phyloP scores from a whole-genome alignment of 2,797 vertebrate species.

The Enteromius paludinosus region DNA sequence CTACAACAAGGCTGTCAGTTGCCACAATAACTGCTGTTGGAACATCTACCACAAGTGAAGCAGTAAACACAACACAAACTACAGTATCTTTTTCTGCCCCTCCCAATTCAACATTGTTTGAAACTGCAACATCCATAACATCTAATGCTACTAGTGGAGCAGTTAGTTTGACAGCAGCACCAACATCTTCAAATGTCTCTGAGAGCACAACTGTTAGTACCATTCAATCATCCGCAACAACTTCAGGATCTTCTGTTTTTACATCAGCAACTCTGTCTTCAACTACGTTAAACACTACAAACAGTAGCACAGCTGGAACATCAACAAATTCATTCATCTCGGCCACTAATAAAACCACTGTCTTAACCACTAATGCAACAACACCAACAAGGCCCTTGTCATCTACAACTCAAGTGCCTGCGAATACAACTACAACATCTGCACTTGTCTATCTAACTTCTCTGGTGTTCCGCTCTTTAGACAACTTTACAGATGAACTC shows the following conservation, averaged over 20 bases:
- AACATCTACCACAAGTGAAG: not conserved
- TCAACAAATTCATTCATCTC: not conserved
- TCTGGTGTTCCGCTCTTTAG: conserved; percentile 4
- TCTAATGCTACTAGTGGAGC: not conserved
- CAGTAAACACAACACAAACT: not conserved
- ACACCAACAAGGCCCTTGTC: not conserved
- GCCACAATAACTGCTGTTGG: not conserved
- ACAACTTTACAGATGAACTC: not conserved
- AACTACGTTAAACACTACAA: not conserved
- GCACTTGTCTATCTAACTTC: not conserved
- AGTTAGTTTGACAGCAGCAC: not conserved
- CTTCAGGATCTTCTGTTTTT: not conserved
- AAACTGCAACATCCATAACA: not conserved
- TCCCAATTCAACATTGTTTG: not conserved
- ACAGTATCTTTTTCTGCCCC: not conserved
- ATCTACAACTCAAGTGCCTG: not conserved
- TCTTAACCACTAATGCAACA: not conserved
- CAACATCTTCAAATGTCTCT: not conserved
- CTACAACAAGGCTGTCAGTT: not conserved
- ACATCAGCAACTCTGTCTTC: not conserved
- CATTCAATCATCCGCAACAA: not conserved
- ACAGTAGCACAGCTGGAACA: not conserved
- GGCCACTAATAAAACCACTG: not conserved
- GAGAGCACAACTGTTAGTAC: not conserved
- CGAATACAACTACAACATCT: not conserved